Conservation (phyloP, 2,888 invertebrate genomes). For the Eristalis arbustorum region DNA sequence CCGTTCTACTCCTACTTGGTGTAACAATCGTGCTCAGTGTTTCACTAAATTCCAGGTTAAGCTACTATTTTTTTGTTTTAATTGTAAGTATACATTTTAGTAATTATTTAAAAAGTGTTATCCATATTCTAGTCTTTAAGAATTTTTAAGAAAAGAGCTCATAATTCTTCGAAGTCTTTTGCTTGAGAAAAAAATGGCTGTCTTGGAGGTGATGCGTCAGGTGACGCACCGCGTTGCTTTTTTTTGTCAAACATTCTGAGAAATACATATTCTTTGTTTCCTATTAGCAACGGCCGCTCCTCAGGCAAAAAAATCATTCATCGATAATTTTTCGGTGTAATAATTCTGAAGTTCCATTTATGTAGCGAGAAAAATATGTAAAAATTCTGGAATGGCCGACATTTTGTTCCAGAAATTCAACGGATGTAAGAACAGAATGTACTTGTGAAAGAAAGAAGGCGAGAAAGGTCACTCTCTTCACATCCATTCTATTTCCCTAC, state of each 20-base stretch:
- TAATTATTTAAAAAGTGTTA: not conserved
- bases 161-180: not conserved
- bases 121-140: not conserved
- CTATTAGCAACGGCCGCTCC: not conserved
- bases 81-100: constrained; percentile 76
- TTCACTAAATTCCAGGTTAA: constrained; percentile 75
- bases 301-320: not conserved
- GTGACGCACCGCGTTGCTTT: not conserved
- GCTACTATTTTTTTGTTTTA: constrained; percentile 80
- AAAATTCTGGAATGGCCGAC: constrained; percentile 42
- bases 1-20: constrained; percentile 66
- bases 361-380: not conserved
- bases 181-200: constrained; percentile 35
- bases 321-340: not conserved
- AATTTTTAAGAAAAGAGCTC: not conserved
- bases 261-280: not conserved
- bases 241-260: not conserved
- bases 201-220: not conserved
- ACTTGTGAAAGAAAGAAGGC: not conserved
- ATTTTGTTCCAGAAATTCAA: constrained; percentile 29
- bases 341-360: not conserved
- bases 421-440: constrained; percentile 11
- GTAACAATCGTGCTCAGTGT: constrained; percentile 48
- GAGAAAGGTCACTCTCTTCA: constrained; percentile 6
- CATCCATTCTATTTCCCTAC: not conserved